These are phyloP conservation scores for Eucera pruinosa DNA, from an alignment of 2,888 invertebrate species.

Conservation along the genomic window DNA sequence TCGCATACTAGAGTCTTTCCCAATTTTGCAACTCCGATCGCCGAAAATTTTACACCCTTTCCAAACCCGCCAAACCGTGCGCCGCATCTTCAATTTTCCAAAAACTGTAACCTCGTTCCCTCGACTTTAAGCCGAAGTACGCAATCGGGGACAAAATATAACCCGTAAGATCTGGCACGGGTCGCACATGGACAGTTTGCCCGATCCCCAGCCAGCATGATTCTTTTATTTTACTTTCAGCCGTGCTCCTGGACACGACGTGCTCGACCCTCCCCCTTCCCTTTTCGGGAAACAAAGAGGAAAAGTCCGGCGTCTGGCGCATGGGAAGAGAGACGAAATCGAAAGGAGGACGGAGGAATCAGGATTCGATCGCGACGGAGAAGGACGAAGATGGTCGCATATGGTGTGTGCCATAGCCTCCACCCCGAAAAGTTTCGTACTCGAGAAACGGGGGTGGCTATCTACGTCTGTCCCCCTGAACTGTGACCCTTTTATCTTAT, in stretches of 20 bases:
- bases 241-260: slow-evolving; percentile 71
- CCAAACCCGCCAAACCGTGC: too few relatives aligned
- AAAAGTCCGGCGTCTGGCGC: slow-evolving; percentile 25
- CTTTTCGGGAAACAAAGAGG: slow-evolving; percentile 52
- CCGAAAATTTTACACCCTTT: too few relatives aligned
- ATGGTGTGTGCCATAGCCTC: slow-evolving; percentile 75
- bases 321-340: slow-evolving; percentile 7
- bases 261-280: slow-evolving; percentile 65
- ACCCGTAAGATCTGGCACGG: slow-evolving; percentile 49
- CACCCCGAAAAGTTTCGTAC: slow-evolving; percentile 71
- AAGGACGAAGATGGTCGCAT: slow-evolving; percentile 70
- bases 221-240: slow-evolving; percentile 82
- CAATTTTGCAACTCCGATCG: too few relatives aligned
- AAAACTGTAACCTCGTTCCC: too few relatives aligned
- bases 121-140: slow-evolving; percentile 20
- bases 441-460: slow-evolving; percentile 70
- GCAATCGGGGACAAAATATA: slow-evolving; percentile 65
- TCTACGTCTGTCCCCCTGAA: slow-evolving; percentile 59
- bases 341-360: slow-evolving; percentile 54
- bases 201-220: slow-evolving; percentile 81
- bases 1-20: too few relatives aligned
- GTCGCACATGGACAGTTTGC: slow-evolving; percentile 63
- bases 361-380: neutral
- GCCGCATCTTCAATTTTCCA: too few relatives aligned
- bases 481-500: slow-evolving; percentile 74